Evolutionary conservation across 2,113 vertebrate genomes (phyloP).

Genomic region (Sarotherodon lohbergeri): DNA sequence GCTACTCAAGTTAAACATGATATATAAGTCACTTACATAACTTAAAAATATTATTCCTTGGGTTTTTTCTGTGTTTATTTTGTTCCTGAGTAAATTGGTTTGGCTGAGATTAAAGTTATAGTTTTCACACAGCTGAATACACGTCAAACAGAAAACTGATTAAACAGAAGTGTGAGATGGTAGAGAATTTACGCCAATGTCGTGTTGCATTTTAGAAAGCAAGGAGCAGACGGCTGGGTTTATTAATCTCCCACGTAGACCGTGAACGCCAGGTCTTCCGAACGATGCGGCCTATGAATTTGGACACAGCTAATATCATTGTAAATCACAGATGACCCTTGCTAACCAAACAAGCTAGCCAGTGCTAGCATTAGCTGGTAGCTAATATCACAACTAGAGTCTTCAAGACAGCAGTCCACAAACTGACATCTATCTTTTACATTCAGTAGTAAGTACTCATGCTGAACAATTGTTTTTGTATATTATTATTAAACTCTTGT

Average conservation of each 20-base stretch:
- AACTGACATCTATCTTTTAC: neutral
- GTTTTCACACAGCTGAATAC: neutral
- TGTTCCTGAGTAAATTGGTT: neutral
- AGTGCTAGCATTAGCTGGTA: neutral
- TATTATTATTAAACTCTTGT: neutral
- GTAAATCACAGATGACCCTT: neutral
- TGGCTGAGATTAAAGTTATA: neutral
- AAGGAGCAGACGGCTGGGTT: neutral
- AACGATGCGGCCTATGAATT: neutral
- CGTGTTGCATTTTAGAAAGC: neutral
- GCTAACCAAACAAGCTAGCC: neutral
- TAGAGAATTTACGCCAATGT: neutral
- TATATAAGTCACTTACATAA: neutral
- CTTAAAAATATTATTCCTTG: neutral
- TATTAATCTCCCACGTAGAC: neutral
- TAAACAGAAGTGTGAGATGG: neutral
- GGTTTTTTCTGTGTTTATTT: neutral
- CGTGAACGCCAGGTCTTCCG: neutral
- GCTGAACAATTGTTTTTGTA: neutral
- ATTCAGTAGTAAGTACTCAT: neutral
- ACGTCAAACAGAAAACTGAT: neutral
- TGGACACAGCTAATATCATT: neutral
- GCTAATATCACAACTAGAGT: neutral
- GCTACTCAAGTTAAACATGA: too few species aligned
- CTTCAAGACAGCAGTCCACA: neutral